Base-by-base conservation (phyloP, 2,113 vertebrate genomes). In the Pedionomus torquatus region DNA sequence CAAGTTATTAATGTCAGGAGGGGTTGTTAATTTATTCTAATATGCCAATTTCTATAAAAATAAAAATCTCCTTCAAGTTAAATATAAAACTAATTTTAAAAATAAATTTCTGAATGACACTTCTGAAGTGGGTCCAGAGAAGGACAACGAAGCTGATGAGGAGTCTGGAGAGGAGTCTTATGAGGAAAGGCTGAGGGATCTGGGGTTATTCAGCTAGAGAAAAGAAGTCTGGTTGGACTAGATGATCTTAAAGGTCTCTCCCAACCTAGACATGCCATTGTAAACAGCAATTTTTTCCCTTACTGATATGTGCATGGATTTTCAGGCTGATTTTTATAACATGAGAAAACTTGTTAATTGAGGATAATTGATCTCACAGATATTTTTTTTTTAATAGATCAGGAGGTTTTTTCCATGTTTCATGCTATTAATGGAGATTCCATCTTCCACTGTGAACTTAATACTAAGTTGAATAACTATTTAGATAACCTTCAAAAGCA, bases 401-500 rank as follows among this genome's bases (percentile, higher is more conserved):
- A 74, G 9, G 63, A 13, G 3, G 0, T 52, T 94, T 72, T 69
- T 51, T 82, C 44, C 3, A 1, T 88, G 55, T 88, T 65, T 77
- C 46, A 44, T 46, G 43, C 88, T 95, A 80, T 90, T 93, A 95
- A 86, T 78, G 65, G 55, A 78, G 79, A 95, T 89, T 93, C 83
- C 86, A 84, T 89, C 76, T 95, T 94, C 55, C 25, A 72, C 72
- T 78, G n/a, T 95, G 92, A 95, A 92, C 21, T 97, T 94, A 44
- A 44, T 25, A 28, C n/a, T 92, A 89, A 70, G 41, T 19, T 92
- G 85, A 89, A 5, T 89, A 94, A 87, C 83, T 96, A 89, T 96
- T 97, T 97, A 94, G 95, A 93, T 95, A 97, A 94, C 88, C 60
- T 55, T 81, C 68, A 81, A 90, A 96, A 60, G 86, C 88, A 95